Conservation (phyloP, 2,797 vertebrate genomes). For the Tinamus major region DNA sequence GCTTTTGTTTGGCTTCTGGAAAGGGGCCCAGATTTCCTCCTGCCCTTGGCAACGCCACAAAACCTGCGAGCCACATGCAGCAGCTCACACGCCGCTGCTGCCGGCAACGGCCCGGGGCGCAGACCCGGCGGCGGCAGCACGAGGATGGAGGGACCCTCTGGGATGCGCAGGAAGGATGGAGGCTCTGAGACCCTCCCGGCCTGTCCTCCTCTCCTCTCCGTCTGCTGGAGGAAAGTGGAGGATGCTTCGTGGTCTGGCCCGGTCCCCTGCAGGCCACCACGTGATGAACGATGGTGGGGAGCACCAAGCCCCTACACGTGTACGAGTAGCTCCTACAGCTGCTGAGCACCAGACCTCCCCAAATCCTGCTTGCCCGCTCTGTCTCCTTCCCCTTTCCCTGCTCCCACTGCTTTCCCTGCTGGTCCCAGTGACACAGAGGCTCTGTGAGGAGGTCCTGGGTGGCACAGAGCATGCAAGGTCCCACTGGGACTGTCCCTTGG, state of each 20-base stretch:
- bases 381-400: neutral
- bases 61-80: constrained; percentile 52
- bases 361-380: neutral
- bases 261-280: neutral
- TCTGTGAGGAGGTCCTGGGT: neutral
- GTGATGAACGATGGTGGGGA: constrained; percentile 17
- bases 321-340: constrained; percentile 29
- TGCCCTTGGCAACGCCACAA: neutral
- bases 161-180: neutral
- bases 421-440: accelerated
- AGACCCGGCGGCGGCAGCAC: accelerated
- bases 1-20: constrained; percentile 64
- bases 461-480: accelerated
- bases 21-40: constrained; percentile 60
- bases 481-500: neutral
- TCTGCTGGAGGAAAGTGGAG: neutral
- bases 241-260: neutral
- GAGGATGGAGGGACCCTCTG: neutral
- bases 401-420: neutral
- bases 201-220: neutral
- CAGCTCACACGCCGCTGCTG: neutral
- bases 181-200: neutral
- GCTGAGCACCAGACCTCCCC: constrained; percentile 1
- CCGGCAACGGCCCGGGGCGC: accelerated
- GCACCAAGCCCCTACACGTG: neutral